Evolutionary conservation across 2,888 invertebrate genomes (phyloP), one percentile per base, ranked within the genome.

Genomic region (Heliconius ethilla): DNA sequence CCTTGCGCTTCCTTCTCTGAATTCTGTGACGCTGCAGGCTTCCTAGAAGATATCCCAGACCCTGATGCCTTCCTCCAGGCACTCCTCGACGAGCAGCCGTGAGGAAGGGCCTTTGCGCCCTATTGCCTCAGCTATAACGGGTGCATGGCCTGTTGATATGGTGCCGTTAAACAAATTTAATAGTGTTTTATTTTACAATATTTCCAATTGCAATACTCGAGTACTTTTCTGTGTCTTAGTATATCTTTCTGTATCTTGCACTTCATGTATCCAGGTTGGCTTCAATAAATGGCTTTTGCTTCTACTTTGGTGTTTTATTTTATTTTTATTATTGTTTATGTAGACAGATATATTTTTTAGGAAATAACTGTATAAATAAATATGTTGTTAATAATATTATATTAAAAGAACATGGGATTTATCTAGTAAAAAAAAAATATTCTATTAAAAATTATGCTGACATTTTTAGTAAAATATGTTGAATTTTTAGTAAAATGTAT

Each of bases 1-100:
- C 98, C 98, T 15, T 98, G 98, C 93, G 96, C 98, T 81, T 97
- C 98, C 25, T 97, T 99, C 91, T 96, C 95, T 11, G 99, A 99
- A 94, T 98, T 98, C 95, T 98, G 97, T 92, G 99, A 99, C 96
- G 98, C 98, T 83, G 96, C 97, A 84, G 98, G 98, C 96, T 91
- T 97, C 82, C 94, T 97, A 82, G 96, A 95, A 81, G 96, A 96
- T 82, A 95, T 97, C 81, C 93, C 96, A 40, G 95, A 96, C 82
- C 96, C 97, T 67, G 96, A 96, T 82, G 89, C 86, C 55, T 91
- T 91, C 87, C 87, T 94, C 13, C 89, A 87, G 77, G 83, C 85
- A 3, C 81, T 90, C 11, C 73, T 94, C n/a, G 87, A 89, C 75
- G 91, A 89, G 73, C 90, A 89, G 80, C 93, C 94, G 78, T 93